Evolutionary conservation across 2,113 vertebrate genomes (phyloP), one percentile per base, ranked within the genome.

Genomic region (Nycticryphes semicollaris): DNA sequence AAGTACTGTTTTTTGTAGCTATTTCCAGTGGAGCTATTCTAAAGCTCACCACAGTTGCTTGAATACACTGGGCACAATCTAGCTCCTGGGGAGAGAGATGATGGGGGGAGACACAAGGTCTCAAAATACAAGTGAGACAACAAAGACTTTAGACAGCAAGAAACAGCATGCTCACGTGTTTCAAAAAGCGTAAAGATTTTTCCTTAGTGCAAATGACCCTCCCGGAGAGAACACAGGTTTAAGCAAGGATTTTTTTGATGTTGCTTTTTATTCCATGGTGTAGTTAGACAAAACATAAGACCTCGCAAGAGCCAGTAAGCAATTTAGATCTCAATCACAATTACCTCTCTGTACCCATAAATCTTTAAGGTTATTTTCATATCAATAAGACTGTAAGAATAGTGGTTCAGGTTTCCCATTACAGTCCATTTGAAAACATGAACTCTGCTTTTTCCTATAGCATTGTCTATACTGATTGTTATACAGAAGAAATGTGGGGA

Each of bases 61-160:
- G 31, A 90, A 93, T 59, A 59, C 39, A 56, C 22, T 35, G 80
- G 43, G 25, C 59, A 70, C 31, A 37, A 67, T 19, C 54, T 39
- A 63, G 41, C 12, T 86, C n/a, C 63, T 73, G 28, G 23, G 30
- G 59, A 86, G 37, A 47, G 70, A 62, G 37, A 15, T 83, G 79
- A n/a, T n/a, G 59, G 37, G 22, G 28, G 77, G 75, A 92, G 84
- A 79, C 80, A 77, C 37, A 60, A 80, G 88, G 24, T 47, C 54
- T 88, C 68, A 93, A 94, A 94, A 88, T 35, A 86, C 59, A 91
- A 84, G 56, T 45, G 33, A 90, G 77, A 84, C 9, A 8, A 89
- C 77, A 84, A 91, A 87, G 66, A 83, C 12, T 76, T 95, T 69
- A 89, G 69, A 87, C 47, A 75, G 39, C 45, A 67, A 67, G 59